Evolutionary conservation across 1,140 invertebrate species (phyloP).

Genomic region (Colletes latitarsis): DNA sequence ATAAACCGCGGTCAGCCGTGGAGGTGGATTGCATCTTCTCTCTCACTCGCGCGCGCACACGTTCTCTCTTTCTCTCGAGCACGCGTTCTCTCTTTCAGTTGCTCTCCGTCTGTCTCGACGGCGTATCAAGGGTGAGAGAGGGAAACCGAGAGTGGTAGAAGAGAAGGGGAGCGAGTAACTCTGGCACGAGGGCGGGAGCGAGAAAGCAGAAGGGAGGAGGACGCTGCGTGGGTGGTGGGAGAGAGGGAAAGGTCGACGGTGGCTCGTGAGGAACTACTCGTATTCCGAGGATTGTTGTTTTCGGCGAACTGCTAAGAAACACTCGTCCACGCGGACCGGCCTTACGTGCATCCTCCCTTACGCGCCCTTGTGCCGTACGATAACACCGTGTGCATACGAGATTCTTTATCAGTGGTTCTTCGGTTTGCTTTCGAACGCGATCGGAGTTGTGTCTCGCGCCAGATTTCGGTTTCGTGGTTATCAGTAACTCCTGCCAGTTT

Average conservation of each 20-base stretch:
- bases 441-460: constrained; percentile 20
- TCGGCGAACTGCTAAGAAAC: constrained; percentile 63
- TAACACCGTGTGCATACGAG: neutral
- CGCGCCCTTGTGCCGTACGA: neutral
- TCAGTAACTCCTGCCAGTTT: neutral
- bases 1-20: constrained; percentile 46
- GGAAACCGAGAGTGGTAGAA: constrained; percentile 53
- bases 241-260: constrained; percentile 61
- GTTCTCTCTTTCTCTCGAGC: neutral
- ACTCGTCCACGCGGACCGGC: constrained; percentile 63
- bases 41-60: constrained; percentile 20
- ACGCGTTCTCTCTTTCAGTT: neutral
- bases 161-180: constrained; percentile 41
- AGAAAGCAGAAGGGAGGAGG: constrained; percentile 60
- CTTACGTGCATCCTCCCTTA: constrained; percentile 6
- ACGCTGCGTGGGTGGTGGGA: constrained; percentile 62
- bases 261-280: constrained; percentile 64
- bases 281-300: constrained; percentile 67
- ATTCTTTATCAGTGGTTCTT: neutral
- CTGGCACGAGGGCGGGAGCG: constrained; percentile 54
- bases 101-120: constrained; percentile 16
- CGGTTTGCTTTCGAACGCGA: neutral
- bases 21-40: constrained; percentile 36
- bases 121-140: constrained; percentile 54
- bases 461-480: neutral